These are phyloP conservation scores for Drosophila cracens DNA, from an alignment of 2,888 invertebrate genomes.

Conservation along the genomic window DNA sequence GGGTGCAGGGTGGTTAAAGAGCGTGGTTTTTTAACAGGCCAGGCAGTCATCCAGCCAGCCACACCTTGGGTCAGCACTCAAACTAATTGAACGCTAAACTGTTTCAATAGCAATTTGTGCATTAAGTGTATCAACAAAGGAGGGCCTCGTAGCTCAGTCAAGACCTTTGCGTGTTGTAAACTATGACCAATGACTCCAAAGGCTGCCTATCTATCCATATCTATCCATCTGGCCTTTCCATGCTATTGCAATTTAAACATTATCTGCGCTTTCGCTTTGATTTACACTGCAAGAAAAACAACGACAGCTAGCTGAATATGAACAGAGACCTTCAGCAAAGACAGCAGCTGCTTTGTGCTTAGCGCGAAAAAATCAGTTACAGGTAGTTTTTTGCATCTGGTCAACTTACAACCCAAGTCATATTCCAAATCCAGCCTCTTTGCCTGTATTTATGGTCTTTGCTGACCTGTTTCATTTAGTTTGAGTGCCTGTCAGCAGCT, in stretches of 20 bases:
- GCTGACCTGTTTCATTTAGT: slow-evolving; percentile 37
- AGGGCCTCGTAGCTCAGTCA: slow-evolving; percentile 7
- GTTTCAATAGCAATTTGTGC: slow-evolving; percentile 68
- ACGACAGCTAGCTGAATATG: not conserved
- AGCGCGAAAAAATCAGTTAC: slow-evolving; percentile 18
- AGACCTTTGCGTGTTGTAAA: slow-evolving; percentile 45
- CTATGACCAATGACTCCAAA: slow-evolving; percentile 60
- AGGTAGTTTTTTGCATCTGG: slow-evolving; percentile 39
- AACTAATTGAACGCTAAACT: slow-evolving; percentile 75
- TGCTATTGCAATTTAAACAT: slow-evolving; percentile 42
- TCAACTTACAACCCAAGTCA: not conserved
- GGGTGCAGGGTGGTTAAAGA: not conserved
- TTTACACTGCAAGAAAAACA: slow-evolving; percentile 35
- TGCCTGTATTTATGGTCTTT: not conserved
- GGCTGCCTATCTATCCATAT: not conserved
- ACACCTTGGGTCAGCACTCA: slow-evolving; percentile 65
- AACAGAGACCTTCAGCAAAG: not conserved
- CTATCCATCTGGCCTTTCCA: not conserved
- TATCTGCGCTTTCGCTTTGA: slow-evolving; percentile 56
- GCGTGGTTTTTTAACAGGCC: slow-evolving; percentile 24
- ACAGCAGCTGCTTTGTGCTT: not conserved
- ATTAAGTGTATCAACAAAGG: slow-evolving; percentile 64
- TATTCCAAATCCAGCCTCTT: not conserved
- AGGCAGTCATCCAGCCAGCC: slow-evolving; percentile 25
- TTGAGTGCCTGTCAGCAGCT: slow-evolving; percentile 50